Percentiles rank a stretch among this genome's conserved stretches.
These are phyloP conservation scores for Trachymyrmex cornetzi DNA, from an alignment of 1,140 invertebrate genomes.

Conservation along the genomic window DNA sequence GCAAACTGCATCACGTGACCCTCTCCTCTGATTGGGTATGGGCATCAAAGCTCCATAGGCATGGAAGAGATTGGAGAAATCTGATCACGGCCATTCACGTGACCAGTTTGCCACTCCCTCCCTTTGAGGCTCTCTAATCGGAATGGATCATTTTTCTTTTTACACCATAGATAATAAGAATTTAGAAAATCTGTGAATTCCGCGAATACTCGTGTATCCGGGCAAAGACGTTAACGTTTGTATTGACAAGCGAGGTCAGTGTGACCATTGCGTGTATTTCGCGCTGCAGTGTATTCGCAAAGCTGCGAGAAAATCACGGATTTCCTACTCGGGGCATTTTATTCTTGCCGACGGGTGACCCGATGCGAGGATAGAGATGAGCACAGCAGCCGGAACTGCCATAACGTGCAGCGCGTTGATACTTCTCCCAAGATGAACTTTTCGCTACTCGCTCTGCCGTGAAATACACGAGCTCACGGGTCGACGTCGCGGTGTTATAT, in stretches of 20 bases:
- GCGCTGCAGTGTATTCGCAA: neutral
- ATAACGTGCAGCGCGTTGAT: conserved; percentile 33
- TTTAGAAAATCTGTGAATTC: conserved; percentile 16
- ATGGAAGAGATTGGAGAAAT: no score
- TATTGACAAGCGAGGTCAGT: conserved; percentile 18
- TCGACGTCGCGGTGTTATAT: conserved; percentile 35
- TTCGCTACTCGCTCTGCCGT: conserved; percentile 49
- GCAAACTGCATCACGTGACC: no score
- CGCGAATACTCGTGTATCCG: neutral
- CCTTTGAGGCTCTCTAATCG: no score
- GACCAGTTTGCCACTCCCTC: no score
- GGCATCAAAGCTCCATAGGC: no score
- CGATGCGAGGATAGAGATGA: conserved; percentile 12
- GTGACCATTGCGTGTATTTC: neutral
- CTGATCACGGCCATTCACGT: no score
- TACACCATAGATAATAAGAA: conserved; percentile 18
- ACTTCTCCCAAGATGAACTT: conserved; percentile 48
- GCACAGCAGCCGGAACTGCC: neutral
- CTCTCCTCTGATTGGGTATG: no score
- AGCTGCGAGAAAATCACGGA: neutral
- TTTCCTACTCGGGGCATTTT: conserved; percentile 28
- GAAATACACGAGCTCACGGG: conserved; percentile 39
- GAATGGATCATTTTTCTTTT: neutral
- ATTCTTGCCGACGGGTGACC: conserved; percentile 45
- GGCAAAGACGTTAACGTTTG: neutral